Base-by-base conservation (phyloP, 2,113 vertebrate genomes). In the Bubo bubo region DNA sequence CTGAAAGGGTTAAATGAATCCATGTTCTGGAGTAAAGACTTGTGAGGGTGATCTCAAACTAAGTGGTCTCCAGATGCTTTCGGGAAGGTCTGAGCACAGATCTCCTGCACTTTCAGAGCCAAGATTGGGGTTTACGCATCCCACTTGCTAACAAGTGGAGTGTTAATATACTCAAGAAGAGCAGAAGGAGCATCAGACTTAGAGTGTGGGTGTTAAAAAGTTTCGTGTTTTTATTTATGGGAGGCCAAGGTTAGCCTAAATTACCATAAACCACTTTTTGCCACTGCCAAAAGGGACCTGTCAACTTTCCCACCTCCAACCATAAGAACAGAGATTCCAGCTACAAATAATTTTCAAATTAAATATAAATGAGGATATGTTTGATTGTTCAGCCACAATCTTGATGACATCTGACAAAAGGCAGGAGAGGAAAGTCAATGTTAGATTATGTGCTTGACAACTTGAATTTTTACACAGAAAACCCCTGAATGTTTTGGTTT, bases 111-210 rank as follows among this genome's bases (percentile, higher is more conserved):
- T 11, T 14, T 66, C 15, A 13, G 52, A 79, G 41, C 26, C 70
- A 68, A 82, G 56, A 70, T 0, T 60, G 66, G 84, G 35, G 27
- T 79, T 91, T 93, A 56, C 0, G 37, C 70, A 66, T 91, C 74
- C 66, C 90, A 82, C 66, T 64, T 91, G 52, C 53, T 94, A 68
- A 56, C 16, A 75, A 91, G 60, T 23, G 9, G 11, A 89, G 62
- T 93, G 49, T 90, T 85, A 94, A 91, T 88, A 85, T 56, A 49
- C 77, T 91, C 56, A 91, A 70, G 73, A 84, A 82, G 34, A 79
- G 55, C 37, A 90, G 28, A 35, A 95, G 37, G 23, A 94, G 19
- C 89, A 87, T 85, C 60, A 90, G 56, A 22, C 60, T 84, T 74
- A 11, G 23, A 37, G 26, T 45, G 66, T 62, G 66, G 37, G 34